These are phyloP conservation scores for Zophobas atratus DNA, from an alignment of 1,140 invertebrate species.

Conservation along the genomic window DNA sequence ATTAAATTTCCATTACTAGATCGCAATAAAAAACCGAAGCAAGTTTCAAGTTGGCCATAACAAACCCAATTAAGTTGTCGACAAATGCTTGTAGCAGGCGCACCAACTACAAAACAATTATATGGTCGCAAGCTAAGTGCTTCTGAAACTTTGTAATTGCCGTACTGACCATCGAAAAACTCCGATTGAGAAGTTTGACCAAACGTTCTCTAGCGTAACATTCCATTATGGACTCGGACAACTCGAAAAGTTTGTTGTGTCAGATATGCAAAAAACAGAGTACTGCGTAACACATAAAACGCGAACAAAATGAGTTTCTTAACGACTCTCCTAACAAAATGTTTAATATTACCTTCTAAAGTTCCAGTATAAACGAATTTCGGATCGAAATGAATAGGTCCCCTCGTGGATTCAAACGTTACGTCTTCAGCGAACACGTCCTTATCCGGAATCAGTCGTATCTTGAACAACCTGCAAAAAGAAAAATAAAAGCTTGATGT, in stretches of 20 bases:
- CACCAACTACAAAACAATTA: slow-evolving; percentile 42
- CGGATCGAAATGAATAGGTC: slow-evolving; percentile 81
- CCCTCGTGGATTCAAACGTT: slow-evolving; percentile 82
- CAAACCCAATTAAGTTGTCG: slow-evolving; percentile 26
- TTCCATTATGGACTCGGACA: slow-evolving; percentile 15
- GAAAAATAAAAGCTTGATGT: slow-evolving; percentile 27
- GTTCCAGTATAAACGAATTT: slow-evolving; percentile 83
- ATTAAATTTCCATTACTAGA: too few relatives aligned
- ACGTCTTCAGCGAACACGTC: slow-evolving; percentile 85
- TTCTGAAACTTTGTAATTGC: slow-evolving; percentile 46
- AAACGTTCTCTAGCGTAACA: slow-evolving; percentile 17
- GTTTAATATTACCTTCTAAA: slow-evolving; percentile 78
- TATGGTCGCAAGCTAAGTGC: slow-evolving; percentile 39
- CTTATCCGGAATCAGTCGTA: slow-evolving; percentile 81
- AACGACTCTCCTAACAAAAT: slow-evolving; percentile 9
- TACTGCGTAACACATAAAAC: neutral
- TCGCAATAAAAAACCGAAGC: too few relatives aligned
- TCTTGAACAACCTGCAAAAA: slow-evolving; percentile 82
- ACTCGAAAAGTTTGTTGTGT: slow-evolving; percentile 11
- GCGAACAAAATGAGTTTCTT: slow-evolving; percentile 1
- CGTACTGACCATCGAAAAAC: slow-evolving; percentile 43
- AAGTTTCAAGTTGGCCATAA: neutral
- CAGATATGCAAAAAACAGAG: slow-evolving; percentile 3
- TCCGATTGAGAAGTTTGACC: slow-evolving; percentile 36
- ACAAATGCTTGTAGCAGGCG: slow-evolving; percentile 10